Evolutionary conservation across 2,113 vertebrate genomes (phyloP).

Genomic region (Balaeniceps rex): DNA sequence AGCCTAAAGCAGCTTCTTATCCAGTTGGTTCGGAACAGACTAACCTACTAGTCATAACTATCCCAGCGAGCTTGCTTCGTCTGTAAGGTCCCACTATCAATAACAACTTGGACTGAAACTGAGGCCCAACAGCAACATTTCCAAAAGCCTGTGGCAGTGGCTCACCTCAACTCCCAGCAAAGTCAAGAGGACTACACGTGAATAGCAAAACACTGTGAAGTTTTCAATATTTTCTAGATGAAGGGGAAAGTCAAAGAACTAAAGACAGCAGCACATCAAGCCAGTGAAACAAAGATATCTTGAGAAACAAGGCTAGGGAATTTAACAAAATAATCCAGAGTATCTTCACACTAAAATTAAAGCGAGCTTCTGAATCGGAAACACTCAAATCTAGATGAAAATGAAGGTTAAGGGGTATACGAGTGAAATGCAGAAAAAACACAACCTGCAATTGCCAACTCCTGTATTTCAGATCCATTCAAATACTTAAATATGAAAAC

Average conservation of each 20-base stretch:
- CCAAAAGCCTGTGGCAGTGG: neutral
- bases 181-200: neutral
- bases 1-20: neutral
- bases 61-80: neutral
- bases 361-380: neutral
- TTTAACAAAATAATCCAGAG: neutral
- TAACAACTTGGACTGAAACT: neutral
- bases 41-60: neutral
- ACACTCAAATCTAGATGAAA: neutral
- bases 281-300: neutral
- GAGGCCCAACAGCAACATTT: neutral
- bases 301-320: neutral
- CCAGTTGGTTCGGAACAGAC: neutral
- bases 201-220: neutral
- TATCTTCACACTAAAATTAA: neutral
- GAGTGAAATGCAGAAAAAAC: neutral
- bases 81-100: neutral
- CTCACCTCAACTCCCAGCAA: neutral
- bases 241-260: neutral
- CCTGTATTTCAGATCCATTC: neutral
- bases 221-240: neutral
- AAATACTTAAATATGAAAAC: neutral
- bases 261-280: neutral
- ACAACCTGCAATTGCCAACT: neutral
- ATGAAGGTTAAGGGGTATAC: neutral